A percentile compares a stretch with the other conserved stretches of the same genome.
Conservation (phyloP, 2,113 vertebrate genomes). For the Morone chrysops region DNA sequence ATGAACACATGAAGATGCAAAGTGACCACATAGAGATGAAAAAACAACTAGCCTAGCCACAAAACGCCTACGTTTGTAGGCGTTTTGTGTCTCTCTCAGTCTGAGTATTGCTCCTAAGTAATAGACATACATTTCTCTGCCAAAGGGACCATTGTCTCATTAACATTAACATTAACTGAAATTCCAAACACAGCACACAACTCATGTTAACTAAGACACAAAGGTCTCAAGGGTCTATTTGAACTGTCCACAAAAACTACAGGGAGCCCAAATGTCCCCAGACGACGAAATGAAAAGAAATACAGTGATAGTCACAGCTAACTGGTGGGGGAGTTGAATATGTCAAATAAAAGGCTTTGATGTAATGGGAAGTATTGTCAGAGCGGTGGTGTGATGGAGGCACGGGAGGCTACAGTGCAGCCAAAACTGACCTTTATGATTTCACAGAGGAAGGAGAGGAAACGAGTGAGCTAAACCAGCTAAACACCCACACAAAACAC, state of each 20-base stretch:
- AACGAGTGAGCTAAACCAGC: constrained; percentile 23
- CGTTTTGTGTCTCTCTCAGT: neutral
- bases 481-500: constrained; percentile 20
- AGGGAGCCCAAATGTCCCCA: constrained; percentile 18
- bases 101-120: neutral
- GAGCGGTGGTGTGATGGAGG: constrained; percentile 8
- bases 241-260: constrained; percentile 17
- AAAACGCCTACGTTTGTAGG: no score
- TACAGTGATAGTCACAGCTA: constrained; percentile 31
- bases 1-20: neutral
- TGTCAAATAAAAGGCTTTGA: constrained; percentile 58
- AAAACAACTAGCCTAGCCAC: neutral
- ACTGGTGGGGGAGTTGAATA: constrained; percentile 45
- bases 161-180: neutral
- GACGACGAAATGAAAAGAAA: constrained; percentile 28
- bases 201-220: constrained; percentile 17
- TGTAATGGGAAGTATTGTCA: constrained; percentile 34
- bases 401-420: constrained; percentile 15
- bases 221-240: constrained; percentile 39
- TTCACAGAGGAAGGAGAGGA: constrained; percentile 33
- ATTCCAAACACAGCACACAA: constrained; percentile 10
- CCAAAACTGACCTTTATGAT: constrained; percentile 60
- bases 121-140: no score
- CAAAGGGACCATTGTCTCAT: neutral
- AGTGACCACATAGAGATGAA: neutral